These are phyloP conservation scores for Lamprotornis superbus DNA, from an alignment of 2,113 vertebrate species.

Conservation along the genomic window DNA sequence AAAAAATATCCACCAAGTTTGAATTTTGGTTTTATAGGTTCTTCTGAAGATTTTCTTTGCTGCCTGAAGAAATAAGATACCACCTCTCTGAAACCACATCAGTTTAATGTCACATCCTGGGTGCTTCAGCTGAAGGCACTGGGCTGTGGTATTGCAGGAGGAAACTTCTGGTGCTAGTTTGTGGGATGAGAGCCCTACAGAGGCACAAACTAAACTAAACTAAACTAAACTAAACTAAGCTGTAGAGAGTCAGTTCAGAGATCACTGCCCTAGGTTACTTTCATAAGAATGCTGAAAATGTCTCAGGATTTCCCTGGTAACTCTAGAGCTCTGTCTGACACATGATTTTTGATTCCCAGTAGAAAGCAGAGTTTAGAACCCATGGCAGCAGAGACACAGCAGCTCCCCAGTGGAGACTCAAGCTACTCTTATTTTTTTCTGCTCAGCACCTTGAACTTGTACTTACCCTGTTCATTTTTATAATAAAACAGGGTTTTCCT, in stretches of 20 bases:
- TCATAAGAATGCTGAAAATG: neutral
- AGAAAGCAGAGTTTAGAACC: neutral
- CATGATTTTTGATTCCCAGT: neutral
- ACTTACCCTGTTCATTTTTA: constrained; percentile 92
- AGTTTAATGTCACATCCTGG: neutral
- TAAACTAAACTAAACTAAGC: neutral
- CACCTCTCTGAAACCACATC: neutral
- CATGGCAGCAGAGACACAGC: neutral
- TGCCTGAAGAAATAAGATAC: neutral
- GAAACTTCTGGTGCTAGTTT: neutral
- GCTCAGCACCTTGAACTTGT: neutral
- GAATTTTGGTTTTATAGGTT: neutral
- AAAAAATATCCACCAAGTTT: neutral
- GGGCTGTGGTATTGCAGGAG: neutral
- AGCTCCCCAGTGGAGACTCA: rapidly evolving
- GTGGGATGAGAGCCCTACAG: rapidly evolving
- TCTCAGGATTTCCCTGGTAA: neutral
- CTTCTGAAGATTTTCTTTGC: neutral
- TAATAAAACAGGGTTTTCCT: constrained; percentile 84
- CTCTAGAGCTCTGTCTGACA: neutral
- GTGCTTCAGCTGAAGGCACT: neutral
- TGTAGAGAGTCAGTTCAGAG: neutral
- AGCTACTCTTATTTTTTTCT: neutral
- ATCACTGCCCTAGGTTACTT: rapidly evolving
- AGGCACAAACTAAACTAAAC: neutral